Percentiles rank a stretch among this genome's conserved stretches.
Conservation (phyloP, 2,797 vertebrate species). For the Cyclura pinguis region DNA sequence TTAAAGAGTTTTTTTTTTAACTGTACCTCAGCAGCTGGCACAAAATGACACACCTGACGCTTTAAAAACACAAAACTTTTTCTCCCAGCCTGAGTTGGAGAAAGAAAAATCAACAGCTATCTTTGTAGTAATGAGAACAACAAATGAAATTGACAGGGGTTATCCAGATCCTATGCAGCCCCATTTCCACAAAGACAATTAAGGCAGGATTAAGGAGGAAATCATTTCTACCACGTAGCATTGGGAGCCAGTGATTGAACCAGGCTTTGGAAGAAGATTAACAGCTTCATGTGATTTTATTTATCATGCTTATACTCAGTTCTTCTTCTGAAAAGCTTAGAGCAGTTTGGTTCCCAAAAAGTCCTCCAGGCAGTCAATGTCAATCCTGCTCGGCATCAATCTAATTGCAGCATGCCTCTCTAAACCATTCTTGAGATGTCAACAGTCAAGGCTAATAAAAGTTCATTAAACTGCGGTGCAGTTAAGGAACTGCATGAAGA, state of each 20-base stretch:
- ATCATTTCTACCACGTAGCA: neutral
- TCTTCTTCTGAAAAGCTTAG: neutral
- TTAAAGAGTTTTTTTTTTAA: neutral
- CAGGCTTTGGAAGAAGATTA: neutral
- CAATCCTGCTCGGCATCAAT: neutral
- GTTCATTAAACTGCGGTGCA: neutral
- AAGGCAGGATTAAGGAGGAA: slow-evolving; percentile 4
- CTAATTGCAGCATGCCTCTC: neutral
- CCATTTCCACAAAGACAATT: slow-evolving; percentile 5
- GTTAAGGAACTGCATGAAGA: neutral
- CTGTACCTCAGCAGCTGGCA: neutral
- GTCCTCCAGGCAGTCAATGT: neutral
- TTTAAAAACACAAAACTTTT: neutral
- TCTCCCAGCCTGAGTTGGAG: neutral
- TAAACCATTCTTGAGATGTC: neutral
- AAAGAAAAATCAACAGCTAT: neutral
- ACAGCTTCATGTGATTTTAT: neutral
- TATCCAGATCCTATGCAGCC: neutral
- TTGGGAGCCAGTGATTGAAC: neutral
- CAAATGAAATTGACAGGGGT: neutral
- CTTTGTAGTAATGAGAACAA: neutral
- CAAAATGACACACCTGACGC: neutral
- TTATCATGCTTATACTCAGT: neutral
- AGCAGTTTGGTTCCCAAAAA: neutral
- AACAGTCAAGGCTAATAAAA: neutral